Evolutionary conservation across 2,888 invertebrate genomes (phyloP), one percentile per base, ranked within the genome.

Genomic region (Phengaris arion): DNA sequence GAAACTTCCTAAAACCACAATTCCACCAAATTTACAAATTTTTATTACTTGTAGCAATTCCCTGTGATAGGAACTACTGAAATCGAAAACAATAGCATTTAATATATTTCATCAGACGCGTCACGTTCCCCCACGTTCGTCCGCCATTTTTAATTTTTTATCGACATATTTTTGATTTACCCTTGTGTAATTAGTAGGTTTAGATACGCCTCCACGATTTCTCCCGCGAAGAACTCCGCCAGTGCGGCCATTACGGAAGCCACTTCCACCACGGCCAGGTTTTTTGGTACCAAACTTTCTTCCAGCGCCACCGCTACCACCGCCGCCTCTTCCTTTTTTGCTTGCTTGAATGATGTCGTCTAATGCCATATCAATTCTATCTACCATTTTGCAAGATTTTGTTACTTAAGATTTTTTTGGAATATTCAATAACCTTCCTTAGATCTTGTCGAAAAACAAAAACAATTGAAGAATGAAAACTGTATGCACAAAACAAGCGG

Each of bases 291-390:
- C 90, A 83, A 93, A 93, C 82, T 93, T 92, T 82, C 93, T 91
- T 87, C 91, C 94, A 83, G 90, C 94, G 82, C 95, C 93, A 76
- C 94, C 93, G 73, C 95, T 94, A 73, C 95, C 94, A 80, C 95
- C 70, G 12, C 75, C 75, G 80, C 95, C 94, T 80, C 96, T 94
- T 79, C 95, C 95, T 78, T 94, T 94, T 92, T 96, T 97, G 83
- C 95, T 96, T 85, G 96, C 96, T 94, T 97, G 98, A 84, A 99
- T 99, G 78, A 99, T 98, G 83, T 99, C 99, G 89, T 99, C 99
- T 82, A 99, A 95, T 86, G 98, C 98, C 97, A 99, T 97, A 92
- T 99, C 99, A 90, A 99, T 97, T 94, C 97, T 98, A 86, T 98
- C 98, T 84, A 96, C 97, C 98, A 98, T 98, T 91, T 94, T 96